Conservation (phyloP, 2,797 vertebrate species). For the Manis pentadactyla region DNA sequence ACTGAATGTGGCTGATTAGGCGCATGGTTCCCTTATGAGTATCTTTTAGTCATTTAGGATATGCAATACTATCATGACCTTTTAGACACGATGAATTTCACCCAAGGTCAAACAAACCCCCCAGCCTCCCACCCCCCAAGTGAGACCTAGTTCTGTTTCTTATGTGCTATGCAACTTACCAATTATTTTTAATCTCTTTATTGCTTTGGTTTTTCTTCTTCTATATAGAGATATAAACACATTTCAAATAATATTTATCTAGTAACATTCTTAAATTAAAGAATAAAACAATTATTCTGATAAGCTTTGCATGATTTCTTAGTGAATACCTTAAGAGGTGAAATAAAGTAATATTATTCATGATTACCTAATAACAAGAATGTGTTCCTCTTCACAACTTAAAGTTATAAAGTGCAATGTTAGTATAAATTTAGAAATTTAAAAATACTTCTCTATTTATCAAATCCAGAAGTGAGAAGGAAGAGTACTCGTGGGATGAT, state of each 20-base stretch:
- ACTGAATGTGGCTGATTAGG: not conserved
- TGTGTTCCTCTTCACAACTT: slow-evolving; percentile 3
- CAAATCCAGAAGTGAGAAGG: slow-evolving; percentile 46
- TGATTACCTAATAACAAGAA: slow-evolving; percentile 12
- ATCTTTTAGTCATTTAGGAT: not conserved
- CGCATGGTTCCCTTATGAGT: not conserved
- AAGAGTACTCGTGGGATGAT: not conserved
- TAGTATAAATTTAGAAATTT: slow-evolving; percentile 45
- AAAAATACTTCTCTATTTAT: not conserved
- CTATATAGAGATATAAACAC: not conserved
- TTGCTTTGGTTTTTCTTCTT: not conserved
- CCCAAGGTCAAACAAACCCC: not conserved
- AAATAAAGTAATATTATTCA: not conserved
- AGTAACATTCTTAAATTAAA: slow-evolving; percentile 27
- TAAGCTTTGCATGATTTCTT: not conserved
- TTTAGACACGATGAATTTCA: not conserved
- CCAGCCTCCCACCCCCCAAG: not conserved
- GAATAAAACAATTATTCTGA: slow-evolving; percentile 1
- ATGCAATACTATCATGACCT: not conserved
- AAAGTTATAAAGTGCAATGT: not conserved
- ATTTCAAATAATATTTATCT: slow-evolving; percentile 43
- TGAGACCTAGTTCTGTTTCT: not conserved
- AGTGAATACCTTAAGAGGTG: not conserved
- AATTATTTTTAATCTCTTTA: not conserved
- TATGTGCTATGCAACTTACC: not conserved